phyloP scores from a whole-genome alignment of 2,797 vertebrate species.

The Siniperca undulata region DNA sequence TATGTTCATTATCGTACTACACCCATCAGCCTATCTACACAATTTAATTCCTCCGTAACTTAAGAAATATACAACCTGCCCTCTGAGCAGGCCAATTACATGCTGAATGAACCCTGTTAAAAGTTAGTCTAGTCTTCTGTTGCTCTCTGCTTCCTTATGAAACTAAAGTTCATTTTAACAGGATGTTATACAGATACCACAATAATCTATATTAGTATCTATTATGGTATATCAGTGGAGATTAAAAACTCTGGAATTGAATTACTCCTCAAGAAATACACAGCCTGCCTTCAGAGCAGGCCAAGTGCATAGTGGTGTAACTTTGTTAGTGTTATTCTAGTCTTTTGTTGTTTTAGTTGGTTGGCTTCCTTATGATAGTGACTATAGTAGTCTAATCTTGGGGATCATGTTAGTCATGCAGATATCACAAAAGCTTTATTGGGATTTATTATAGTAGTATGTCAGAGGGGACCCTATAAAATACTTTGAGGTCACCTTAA shows the following conservation, averaged over 20 bases:
- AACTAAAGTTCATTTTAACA: not conserved
- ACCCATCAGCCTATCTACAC: not conserved
- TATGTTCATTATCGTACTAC: not conserved
- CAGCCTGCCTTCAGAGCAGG: not conserved
- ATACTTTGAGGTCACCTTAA: not conserved
- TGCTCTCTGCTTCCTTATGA: not conserved
- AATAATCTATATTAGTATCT: not conserved
- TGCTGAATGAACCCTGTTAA: constrained; percentile 3
- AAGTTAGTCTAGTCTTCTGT: not conserved
- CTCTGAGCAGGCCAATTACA: not conserved
- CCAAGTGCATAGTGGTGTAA: not conserved
- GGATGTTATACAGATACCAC: not conserved
- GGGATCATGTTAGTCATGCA: not conserved
- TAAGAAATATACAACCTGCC: not conserved
- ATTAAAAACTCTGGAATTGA: not conserved
- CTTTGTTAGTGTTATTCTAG: not conserved
- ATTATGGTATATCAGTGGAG: not conserved
- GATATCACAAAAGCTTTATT: not conserved
- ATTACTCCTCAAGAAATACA: constrained; percentile 8
- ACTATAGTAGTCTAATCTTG: not conserved
- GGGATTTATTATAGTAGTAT: not conserved
- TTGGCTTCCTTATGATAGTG: not conserved
- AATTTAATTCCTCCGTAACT: not conserved
- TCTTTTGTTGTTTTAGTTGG: not conserved
- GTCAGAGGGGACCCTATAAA: not conserved